Conservation (phyloP, 2,113 vertebrate genomes). For the Bungarus multicinctus region DNA sequence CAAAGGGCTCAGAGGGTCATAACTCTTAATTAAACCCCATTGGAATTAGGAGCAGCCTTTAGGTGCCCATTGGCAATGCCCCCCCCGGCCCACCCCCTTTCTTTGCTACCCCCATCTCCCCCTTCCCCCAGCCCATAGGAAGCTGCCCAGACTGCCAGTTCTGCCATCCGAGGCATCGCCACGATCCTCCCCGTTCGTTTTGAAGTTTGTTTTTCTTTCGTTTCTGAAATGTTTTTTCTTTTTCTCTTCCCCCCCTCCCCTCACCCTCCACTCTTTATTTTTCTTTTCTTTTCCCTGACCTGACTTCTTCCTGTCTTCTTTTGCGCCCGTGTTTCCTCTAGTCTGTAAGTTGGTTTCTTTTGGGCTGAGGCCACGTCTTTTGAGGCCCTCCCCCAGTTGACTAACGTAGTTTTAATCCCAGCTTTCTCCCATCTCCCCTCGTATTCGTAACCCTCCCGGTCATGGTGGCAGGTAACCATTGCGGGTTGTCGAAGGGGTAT, state of each 20-base stretch:
- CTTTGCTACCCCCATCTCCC: neutral
- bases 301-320: constrained; percentile 66
- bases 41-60: neutral
- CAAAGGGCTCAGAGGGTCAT: neutral
- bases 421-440: neutral
- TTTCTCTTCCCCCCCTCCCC: too few species aligned
- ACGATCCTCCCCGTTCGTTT: neutral
- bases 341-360: constrained; percentile 84
- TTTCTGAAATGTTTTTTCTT: neutral
- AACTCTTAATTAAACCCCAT: neutral
- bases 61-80: neutral
- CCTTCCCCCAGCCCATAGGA: too few species aligned
- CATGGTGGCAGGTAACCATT: neutral
- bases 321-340: constrained; percentile 71
- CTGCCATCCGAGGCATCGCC: too few species aligned
- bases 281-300: constrained; percentile 53
- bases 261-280: constrained; percentile 12
- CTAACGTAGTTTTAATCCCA: neutral
- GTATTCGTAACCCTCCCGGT: neutral
- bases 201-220: neutral
- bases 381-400: constrained; percentile 1
- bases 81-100: neutral
- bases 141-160: neutral
- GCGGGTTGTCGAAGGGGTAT: neutral
- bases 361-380: neutral